Evolutionary conservation across 1,140 invertebrate genomes (phyloP), one percentile per base, ranked within the genome.

Genomic region (Pseudoatta argentina): DNA sequence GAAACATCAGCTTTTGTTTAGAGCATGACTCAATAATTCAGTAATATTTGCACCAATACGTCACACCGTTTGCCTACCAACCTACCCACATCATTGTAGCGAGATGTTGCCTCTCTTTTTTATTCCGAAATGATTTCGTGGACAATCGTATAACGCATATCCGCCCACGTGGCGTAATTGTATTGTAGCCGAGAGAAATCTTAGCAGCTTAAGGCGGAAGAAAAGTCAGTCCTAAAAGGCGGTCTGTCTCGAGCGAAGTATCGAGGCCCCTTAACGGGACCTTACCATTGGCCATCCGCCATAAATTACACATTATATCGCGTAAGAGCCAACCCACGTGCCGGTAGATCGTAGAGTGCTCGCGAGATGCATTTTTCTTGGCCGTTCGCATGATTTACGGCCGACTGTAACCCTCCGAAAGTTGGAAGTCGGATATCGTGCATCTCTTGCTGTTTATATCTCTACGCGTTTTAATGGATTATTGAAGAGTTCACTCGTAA

Each of bases 301-400:
- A 91, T 92, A 93, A 92, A 93, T 92, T 91, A 92, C 89, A 89
- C 89, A 91, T 91, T 92, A 91, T 89, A 91, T 91, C 85, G 81
- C 72, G 85, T 86, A 88, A 88, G 87, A 92, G 86, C 81, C 89
- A 86, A 89, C 90, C 82, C 90, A 87, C 81, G 83, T 88, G 89
- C 87, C 85, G 86, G 86, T 88, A 91, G 88, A 87, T 92, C 90
- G 67, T 92, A 91, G 86, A 90, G 83, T 87, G 90, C 86, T 87
- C 90, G 82, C 85, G 86, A 89, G 88, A 85, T 81, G 63, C 72
- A 85, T 79, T 88, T 77, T 86, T 87, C 87, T 88, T 72, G 73
- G 34, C 61, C 73, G 48, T 76, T 78, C 61, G 71, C 73, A 79
- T 88, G 88, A 91, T 90, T 90, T 86, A 90, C 66, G 67, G 48